Evolutionary conservation across 2,113 vertebrate genomes (phyloP).

Genomic region (Lampris megalopsis): DNA sequence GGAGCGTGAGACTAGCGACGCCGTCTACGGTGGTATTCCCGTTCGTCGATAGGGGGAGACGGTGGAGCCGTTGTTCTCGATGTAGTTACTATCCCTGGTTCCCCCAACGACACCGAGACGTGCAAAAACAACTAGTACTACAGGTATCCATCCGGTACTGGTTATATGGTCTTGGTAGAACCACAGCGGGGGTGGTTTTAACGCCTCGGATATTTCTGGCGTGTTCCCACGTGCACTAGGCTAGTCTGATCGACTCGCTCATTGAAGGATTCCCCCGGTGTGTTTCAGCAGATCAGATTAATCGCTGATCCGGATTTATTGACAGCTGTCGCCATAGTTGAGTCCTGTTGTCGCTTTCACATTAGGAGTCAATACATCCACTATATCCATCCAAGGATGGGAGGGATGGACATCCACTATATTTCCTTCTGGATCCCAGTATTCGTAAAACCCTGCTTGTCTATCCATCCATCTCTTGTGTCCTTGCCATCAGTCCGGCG

Average conservation of each 20-base stretch:
- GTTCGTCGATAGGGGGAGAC: background rate
- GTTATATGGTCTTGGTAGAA: constrained; percentile 6
- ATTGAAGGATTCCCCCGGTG: background rate
- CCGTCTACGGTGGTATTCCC: too few relatives aligned
- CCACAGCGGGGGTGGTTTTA: background rate
- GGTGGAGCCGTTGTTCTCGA: background rate
- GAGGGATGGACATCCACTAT: background rate
- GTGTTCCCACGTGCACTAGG: constrained; percentile 6
- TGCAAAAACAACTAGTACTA: background rate
- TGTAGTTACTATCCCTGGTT: constrained; percentile 4
- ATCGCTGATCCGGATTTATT: constrained; percentile 1
- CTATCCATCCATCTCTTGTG: constrained; percentile 3
- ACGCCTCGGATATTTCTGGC: constrained; percentile 6
- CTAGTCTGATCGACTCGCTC: constrained; percentile 8
- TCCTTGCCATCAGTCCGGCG: too few relatives aligned
- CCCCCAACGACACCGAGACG: background rate
- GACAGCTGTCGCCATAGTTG: constrained; percentile 9
- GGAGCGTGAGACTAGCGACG: too few relatives aligned
- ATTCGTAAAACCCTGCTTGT: background rate
- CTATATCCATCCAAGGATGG: constrained; percentile 20
- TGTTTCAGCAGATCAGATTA: background rate
- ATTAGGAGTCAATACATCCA: constrained; percentile 30
- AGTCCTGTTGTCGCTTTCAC: background rate
- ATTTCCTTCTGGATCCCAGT: background rate
- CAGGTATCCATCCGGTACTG: constrained; percentile 15